Conservation (phyloP, 2,113 vertebrate species). For the Oriolus oriolus region DNA sequence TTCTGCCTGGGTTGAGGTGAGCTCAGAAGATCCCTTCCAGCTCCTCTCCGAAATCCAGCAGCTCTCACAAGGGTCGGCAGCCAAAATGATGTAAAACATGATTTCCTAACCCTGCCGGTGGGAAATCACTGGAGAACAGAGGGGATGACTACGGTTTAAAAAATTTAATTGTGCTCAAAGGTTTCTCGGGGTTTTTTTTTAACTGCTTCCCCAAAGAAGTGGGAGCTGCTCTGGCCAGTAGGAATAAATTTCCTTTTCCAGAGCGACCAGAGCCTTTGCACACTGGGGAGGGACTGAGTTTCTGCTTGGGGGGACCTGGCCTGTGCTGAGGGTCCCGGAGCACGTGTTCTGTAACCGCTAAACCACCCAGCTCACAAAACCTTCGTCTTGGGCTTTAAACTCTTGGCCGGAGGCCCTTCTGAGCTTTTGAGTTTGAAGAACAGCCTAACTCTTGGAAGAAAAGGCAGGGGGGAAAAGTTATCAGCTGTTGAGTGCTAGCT, state of each 20-base stretch:
- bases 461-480: background rate
- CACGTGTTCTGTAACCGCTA: background rate
- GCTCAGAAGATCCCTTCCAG: constrained; percentile 3
- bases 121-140: constrained; percentile 1
- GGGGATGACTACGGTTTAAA: background rate
- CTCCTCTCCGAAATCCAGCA: background rate
- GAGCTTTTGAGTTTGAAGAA: background rate
- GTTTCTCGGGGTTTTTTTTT: background rate
- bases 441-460: background rate
- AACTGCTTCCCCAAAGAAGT: background rate
- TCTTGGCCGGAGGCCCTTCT: background rate
- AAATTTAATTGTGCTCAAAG: background rate
- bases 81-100: background rate
- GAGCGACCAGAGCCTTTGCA: background rate
- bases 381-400: background rate
- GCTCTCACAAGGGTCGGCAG: background rate
- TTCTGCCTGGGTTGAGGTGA: background rate
- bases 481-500: constrained; percentile 33
- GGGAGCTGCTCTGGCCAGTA: background rate
- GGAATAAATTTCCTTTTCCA: background rate
- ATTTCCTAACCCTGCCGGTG: constrained; percentile 12
- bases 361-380: background rate
- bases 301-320: background rate
- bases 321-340: rapidly evolving
- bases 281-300: background rate